These are phyloP conservation scores for Achlya flavicornis DNA, from an alignment of 2,888 invertebrate species.

Conservation along the genomic window DNA sequence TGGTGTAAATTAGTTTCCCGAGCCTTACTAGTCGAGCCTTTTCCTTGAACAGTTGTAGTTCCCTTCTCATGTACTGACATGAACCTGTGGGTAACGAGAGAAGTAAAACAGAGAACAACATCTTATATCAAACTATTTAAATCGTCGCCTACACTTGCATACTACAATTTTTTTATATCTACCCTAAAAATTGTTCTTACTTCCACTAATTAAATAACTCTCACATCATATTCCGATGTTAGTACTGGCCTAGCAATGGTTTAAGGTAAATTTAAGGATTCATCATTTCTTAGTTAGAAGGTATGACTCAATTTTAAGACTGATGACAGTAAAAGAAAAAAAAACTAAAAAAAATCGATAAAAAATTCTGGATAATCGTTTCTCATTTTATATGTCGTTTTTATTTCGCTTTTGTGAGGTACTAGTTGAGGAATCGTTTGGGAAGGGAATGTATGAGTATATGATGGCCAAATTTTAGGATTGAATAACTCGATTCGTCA, in stretches of 20 bases:
- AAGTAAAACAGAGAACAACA: slow-evolving; percentile 39
- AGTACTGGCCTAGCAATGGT: slow-evolving; percentile 76
- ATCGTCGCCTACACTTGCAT: slow-evolving; percentile 61
- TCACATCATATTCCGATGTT: slow-evolving; percentile 53
- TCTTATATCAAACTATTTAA: slow-evolving; percentile 35
- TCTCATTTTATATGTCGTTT: slow-evolving; percentile 56
- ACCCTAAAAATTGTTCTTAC: slow-evolving; percentile 47
- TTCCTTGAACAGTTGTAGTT: slow-evolving; percentile 75
- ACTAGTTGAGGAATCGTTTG: slow-evolving; percentile 50
- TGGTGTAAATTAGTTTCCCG: slow-evolving; percentile 80
- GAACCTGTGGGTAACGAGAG: slow-evolving; percentile 41
- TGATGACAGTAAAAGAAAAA: slow-evolving; percentile 77
- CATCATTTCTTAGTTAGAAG: slow-evolving; percentile 81
- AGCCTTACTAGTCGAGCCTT: slow-evolving; percentile 80
- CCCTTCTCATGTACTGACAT: slow-evolving; percentile 49
- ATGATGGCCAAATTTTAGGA: slow-evolving; percentile 68
- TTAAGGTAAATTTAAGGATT: slow-evolving; percentile 72
- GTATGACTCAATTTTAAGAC: slow-evolving; percentile 85
- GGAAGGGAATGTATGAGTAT: slow-evolving; percentile 49
- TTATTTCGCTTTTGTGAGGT: slow-evolving; percentile 47
- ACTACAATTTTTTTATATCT: slow-evolving; percentile 51
- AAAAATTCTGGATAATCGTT: slow-evolving; percentile 59
- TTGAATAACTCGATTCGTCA: slow-evolving; percentile 46
- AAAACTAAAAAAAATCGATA: slow-evolving; percentile 51
- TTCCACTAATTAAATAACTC: slow-evolving; percentile 46